Evolutionary conservation across 2,888 invertebrate species (phyloP).

Genomic region (Harpagoxenus sublaevis): DNA sequence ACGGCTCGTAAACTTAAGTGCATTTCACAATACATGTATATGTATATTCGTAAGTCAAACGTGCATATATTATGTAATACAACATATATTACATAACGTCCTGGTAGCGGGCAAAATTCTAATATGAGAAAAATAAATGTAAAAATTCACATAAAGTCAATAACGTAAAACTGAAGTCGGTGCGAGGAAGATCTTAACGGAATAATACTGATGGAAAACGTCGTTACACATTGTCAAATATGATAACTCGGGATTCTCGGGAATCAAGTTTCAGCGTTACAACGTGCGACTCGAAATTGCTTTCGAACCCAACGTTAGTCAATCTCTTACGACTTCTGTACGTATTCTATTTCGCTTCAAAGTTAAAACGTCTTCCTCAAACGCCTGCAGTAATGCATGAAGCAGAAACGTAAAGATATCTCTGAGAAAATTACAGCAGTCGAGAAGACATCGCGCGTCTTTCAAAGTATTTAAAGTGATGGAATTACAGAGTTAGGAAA

Average conservation of each 20-base stretch:
- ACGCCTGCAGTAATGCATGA: background rate
- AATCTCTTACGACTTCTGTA: conserved; percentile 13
- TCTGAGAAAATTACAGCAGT: conserved; percentile 23
- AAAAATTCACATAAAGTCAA: background rate
- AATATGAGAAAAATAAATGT: background rate
- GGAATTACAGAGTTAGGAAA: conserved; percentile 3
- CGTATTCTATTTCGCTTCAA: conserved; percentile 29
- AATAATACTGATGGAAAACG: conserved; percentile 3
- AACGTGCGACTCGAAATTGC: background rate
- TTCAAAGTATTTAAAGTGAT: conserved; percentile 2
- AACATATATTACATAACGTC: background rate
- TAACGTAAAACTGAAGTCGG: background rate
- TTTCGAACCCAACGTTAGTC: conserved; percentile 11
- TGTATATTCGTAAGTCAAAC: background rate
- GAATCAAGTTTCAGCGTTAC: conserved; percentile 11
- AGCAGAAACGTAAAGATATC: conserved; percentile 3
- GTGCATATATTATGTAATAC: background rate
- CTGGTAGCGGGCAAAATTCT: background rate
- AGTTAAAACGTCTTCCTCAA: conserved; percentile 32
- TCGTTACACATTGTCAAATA: conserved; percentile 18
- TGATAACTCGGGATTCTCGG: background rate
- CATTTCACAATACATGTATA: background rate
- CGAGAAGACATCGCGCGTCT: conserved; percentile 17
- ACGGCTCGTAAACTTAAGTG: conserved; percentile 21
- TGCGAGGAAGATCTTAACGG: background rate